A percentile compares a stretch with the other conserved stretches of the same genome.
These are phyloP conservation scores for Peribatodes rhomboidaria DNA, from an alignment of 2,888 invertebrate species.

Conservation along the genomic window DNA sequence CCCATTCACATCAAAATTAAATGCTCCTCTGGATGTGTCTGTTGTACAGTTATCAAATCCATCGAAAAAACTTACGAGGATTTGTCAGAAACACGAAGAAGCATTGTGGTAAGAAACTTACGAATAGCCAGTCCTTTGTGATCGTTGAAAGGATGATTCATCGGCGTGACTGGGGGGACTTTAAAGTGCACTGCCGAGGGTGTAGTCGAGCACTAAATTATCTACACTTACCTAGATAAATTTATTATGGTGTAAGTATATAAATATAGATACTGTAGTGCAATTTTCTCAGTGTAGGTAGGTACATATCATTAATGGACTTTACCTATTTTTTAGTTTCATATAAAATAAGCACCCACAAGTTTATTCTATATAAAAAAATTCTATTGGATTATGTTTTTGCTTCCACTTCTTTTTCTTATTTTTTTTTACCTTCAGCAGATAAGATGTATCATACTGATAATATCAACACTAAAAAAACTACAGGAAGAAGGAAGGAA, in stretches of 20 bases:
- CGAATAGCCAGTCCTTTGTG: conserved; percentile 69
- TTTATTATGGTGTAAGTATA: not conserved
- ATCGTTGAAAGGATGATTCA: conserved; percentile 78
- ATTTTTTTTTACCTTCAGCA: too few relatives aligned
- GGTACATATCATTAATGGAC: too few relatives aligned
- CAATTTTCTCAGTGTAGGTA: too few relatives aligned
- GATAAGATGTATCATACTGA: too few relatives aligned
- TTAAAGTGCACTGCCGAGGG: conserved; percentile 42
- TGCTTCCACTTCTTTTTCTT: too few relatives aligned
- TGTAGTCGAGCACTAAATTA: conserved; percentile 16
- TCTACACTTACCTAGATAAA: not conserved
- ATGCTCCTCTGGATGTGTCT: not conserved
- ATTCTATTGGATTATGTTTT: too few relatives aligned
- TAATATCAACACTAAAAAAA: too few relatives aligned
- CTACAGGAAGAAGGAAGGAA: too few relatives aligned
- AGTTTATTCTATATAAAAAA: too few relatives aligned
- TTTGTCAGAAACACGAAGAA: conserved; percentile 7
- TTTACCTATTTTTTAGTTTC: not conserved
- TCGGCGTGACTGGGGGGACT: conserved; percentile 71
- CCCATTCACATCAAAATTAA: too few relatives aligned
- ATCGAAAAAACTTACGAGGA: not conserved
- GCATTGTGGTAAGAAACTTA: conserved; percentile 41
- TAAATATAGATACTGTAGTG: not conserved
- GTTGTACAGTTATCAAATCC: not conserved
- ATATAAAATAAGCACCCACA: too few relatives aligned